phyloP scores from a whole-genome alignment of 2,797 vertebrate genomes.

The Trichosurus vulpecula region DNA sequence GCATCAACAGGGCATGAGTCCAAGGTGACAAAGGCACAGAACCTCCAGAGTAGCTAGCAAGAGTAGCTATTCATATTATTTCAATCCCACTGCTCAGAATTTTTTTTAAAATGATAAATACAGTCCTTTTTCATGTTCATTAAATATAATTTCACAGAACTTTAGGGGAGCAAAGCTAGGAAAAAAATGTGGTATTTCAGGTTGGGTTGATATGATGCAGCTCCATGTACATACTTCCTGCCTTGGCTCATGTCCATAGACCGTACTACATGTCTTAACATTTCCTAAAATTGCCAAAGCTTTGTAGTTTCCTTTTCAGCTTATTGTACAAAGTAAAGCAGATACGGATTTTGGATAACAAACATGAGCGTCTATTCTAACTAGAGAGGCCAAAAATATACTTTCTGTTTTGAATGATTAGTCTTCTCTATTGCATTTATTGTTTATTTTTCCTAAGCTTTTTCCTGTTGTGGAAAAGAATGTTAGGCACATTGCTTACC shows the following conservation, averaged over 20 bases:
- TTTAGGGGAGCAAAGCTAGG: constrained; percentile 24
- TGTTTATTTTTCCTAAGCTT: constrained; percentile 9
- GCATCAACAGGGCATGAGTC: neutral
- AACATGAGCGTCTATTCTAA: neutral
- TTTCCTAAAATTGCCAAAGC: constrained; percentile 29
- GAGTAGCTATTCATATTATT: constrained; percentile 1
- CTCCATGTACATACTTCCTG: constrained; percentile 1
- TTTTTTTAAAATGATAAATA: constrained; percentile 43
- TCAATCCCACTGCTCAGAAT: constrained; percentile 27
- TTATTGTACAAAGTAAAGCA: neutral
- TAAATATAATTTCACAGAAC: constrained; percentile 44
- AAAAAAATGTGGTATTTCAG: constrained; percentile 63
- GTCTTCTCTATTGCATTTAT: constrained; percentile 10
- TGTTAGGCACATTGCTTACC: neutral
- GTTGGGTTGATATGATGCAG: constrained; percentile 41
- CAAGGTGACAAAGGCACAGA: neutral
- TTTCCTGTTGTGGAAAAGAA: constrained; percentile 19
- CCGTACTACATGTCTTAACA: constrained; percentile 56
- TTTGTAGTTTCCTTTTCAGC: neutral
- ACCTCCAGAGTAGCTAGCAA: constrained; percentile 8
- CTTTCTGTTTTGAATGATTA: constrained; percentile 8
- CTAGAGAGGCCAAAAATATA: neutral
- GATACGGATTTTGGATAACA: constrained; percentile 7
- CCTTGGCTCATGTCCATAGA: constrained; percentile 38
- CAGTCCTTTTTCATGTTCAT: constrained; percentile 45